Evolutionary conservation across 2,888 invertebrate genomes (phyloP), one percentile per base, ranked within the genome.

Genomic region (Tuta absoluta): DNA sequence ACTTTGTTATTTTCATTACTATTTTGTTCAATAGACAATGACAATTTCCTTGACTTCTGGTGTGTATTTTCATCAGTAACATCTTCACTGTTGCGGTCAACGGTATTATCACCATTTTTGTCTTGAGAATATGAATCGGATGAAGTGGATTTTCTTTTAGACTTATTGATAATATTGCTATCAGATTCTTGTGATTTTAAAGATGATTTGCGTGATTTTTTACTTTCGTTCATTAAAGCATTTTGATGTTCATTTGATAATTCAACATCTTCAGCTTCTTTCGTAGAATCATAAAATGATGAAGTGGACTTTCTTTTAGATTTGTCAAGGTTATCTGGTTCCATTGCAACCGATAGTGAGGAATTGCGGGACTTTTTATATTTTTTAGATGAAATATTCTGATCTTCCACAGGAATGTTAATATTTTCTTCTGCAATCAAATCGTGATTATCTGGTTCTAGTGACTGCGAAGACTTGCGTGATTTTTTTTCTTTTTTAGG

Each of bases 91-190:
- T 19, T 48, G 2, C 7, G 0, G 21, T 17, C 23, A 49, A 21
- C 19, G 11, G 12, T 23, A 21, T 17, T 23, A 17, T 21, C 41
- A 17, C 12, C 41, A 12, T 38, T 38, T 17, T 28, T 17, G 45
- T 28, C 28, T 48, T 61, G 17, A 21, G 56, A 56, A 56, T 24
- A n/a, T 0, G 38, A 61, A 45, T 28, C 28, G 0, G 41, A 37
- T 41, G 69, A 61, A 10, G 73, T 70, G 14, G 77, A 76, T 41
- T 73, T 75, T 62, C 68, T 70, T 56, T 71, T 73, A 33, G 71
- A 71, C 57, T 70, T 72, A 12, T 48, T 66, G 45, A 66, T 66
- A 37, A 65, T 63, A 45, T 10, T 56, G n/a, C 28, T 56, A 33
- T 56, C 56, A n/a, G 56, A 33, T 33, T 56, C 56, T 33, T 28